Conservation (phyloP, 2,113 vertebrate species). For the Cebidichthys violaceus region DNA sequence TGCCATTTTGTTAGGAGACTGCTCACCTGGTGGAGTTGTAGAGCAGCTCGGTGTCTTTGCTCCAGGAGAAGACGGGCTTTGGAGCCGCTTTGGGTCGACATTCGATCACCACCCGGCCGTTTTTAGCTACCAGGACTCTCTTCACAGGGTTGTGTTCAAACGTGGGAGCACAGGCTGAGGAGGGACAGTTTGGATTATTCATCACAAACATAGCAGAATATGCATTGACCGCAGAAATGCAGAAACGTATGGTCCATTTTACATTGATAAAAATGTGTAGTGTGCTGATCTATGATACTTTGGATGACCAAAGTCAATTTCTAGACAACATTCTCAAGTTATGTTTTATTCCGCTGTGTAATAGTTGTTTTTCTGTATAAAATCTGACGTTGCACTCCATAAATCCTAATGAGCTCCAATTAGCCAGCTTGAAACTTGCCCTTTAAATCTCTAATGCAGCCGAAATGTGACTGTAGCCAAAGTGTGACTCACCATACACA, state of each 20-base stretch:
- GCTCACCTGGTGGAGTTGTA: slow-evolving; percentile 91
- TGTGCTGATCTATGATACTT: not conserved
- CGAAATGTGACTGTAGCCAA: not conserved
- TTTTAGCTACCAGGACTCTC: slow-evolving; percentile 89
- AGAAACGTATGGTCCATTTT: not conserved
- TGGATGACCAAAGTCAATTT: not conserved
- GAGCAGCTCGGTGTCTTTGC: slow-evolving; percentile 95
- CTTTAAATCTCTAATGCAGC: slow-evolving; percentile 27
- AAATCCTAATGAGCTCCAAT: slow-evolving; percentile 35
- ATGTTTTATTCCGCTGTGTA: not conserved
- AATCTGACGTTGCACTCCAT: not conserved
- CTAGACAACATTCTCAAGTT: not conserved
- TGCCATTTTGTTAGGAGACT: not conserved
- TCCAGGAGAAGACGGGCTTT: slow-evolving; percentile 92
- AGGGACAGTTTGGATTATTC: slow-evolving; percentile 44
- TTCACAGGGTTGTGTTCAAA: slow-evolving; percentile 94
- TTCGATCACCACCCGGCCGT: slow-evolving; percentile 91
- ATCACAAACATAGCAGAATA: slow-evolving; percentile 25
- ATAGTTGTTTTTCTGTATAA: not conserved
- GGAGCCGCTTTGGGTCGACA: slow-evolving; percentile 96
- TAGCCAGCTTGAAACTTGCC: slow-evolving; percentile 21
- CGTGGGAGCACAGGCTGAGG: slow-evolving; percentile 89
- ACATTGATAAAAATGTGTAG: slow-evolving; percentile 18
- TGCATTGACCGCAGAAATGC: slow-evolving; percentile 10
- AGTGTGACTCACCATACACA: slow-evolving; percentile 90